Percentiles rank a stretch among this genome's conserved stretches.
Conservation (phyloP, 2,113 vertebrate genomes). For the Pelusios castaneus region DNA sequence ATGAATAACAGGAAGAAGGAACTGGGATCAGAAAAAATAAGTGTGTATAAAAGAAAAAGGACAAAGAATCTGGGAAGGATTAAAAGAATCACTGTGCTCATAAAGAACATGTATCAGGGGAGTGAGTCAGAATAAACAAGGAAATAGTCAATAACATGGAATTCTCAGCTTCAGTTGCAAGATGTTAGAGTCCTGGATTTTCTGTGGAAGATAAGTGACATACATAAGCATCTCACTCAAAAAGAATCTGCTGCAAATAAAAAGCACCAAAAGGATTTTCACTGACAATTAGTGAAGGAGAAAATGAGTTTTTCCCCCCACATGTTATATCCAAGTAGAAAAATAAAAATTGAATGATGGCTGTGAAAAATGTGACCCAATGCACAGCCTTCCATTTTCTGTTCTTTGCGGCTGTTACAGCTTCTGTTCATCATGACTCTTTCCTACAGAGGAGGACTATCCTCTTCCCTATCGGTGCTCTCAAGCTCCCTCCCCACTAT, state of each 20-base stretch:
- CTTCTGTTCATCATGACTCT: not conserved
- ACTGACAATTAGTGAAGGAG: not conserved
- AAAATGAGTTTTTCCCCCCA: not conserved
- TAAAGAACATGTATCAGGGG: accelerated
- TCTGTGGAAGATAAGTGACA: not conserved
- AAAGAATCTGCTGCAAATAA: not conserved
- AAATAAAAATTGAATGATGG: not conserved
- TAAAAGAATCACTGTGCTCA: not conserved
- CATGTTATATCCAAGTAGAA: not conserved
- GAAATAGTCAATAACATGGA: not conserved
- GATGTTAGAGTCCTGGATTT: not conserved
- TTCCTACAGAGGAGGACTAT: not conserved
- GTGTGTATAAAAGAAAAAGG: not conserved
- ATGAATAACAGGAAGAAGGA: not conserved
- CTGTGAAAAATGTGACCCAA: accelerated
- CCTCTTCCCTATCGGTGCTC: not conserved
- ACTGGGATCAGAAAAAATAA: not conserved
- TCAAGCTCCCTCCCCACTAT: not conserved
- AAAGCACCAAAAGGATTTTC: not conserved
- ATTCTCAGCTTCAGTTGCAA: not conserved
- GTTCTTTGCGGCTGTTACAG: not conserved
- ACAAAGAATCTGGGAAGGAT: not conserved
- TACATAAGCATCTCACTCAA: not conserved
- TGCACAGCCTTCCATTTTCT: not conserved
- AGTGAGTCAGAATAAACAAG: accelerated